These are phyloP conservation scores for Mesorhabditis spiculigera DNA, from an alignment of 2,888 invertebrate species.

Conservation along the genomic window DNA sequence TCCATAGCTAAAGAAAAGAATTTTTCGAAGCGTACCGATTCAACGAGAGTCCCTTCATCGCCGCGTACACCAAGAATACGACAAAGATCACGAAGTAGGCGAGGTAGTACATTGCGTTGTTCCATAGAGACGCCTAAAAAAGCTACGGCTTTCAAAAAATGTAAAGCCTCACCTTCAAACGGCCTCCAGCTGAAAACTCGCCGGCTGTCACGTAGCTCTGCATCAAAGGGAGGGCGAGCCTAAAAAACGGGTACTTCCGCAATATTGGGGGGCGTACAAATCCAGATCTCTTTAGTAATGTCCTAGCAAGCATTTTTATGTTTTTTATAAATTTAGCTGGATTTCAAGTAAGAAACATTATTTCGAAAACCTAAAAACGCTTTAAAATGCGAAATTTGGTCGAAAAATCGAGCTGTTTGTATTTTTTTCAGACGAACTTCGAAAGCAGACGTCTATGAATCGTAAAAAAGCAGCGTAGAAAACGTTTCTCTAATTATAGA, in stretches of 20 bases:
- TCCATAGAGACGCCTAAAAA: conserved; percentile 77
- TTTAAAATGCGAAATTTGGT: no score
- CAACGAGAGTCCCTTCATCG: conserved; percentile 79
- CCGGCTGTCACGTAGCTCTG: conserved; percentile 97
- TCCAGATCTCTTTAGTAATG: no score
- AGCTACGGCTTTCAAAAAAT: not conserved
- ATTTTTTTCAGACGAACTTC: no score
- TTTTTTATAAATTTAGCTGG: no score
- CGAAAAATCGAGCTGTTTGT: no score
- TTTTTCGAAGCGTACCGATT: conserved; percentile 71
- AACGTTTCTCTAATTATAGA: not conserved
- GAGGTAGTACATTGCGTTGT: conserved; percentile 96
- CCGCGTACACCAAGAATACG: conserved; percentile 86
- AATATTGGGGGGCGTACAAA: no score
- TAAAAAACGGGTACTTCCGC: conserved; percentile 60
- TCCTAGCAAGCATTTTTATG: no score
- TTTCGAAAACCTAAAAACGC: no score
- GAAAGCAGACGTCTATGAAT: not conserved
- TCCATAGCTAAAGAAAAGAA: not conserved
- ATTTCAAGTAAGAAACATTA: no score
- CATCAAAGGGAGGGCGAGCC: conserved; percentile 95
- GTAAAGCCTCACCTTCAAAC: conserved; percentile 66
- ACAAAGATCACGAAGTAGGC: conserved; percentile 74
- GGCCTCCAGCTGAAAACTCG: conserved; percentile 76
- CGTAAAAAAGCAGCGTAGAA: not conserved